These are phyloP conservation scores for Drosophila leonis DNA, from an alignment of 2,888 invertebrate species.

Conservation along the genomic window DNA sequence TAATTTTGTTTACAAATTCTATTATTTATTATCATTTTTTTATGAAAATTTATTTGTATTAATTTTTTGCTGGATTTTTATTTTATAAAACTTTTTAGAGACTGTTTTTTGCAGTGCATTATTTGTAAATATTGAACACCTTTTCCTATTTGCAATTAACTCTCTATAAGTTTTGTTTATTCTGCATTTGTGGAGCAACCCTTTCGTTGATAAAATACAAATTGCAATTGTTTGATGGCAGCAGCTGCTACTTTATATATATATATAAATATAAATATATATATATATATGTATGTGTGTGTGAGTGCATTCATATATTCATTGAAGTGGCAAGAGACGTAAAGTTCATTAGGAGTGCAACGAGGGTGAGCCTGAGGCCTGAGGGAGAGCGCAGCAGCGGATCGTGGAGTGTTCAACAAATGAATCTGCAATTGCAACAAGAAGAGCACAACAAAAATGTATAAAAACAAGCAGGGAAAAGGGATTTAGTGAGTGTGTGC, in stretches of 20 bases:
- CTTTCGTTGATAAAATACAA: constrained; percentile 7
- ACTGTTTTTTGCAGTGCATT: no score
- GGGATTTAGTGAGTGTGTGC: neutral
- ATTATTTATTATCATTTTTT: no score
- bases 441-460: constrained; percentile 24
- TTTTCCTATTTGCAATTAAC: neutral
- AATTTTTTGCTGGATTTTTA: no score
- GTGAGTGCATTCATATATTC: constrained; percentile 27
- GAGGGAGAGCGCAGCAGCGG: neutral
- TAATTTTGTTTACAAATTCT: no score
- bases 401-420: constrained; percentile 58
- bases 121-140: neutral
- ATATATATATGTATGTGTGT: neutral
- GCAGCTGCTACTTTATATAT: constrained; percentile 3
- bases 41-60: no score
- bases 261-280: no score
- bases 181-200: constrained; percentile 3
- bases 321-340: constrained; percentile 42
- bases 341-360: constrained; percentile 36
- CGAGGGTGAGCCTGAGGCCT: constrained; percentile 35
- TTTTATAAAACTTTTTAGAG: no score
- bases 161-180: neutral
- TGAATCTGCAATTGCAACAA: constrained; percentile 62
- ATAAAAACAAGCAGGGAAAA: neutral
- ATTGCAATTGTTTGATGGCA: constrained; percentile 16